Evolutionary conservation across 1,140 invertebrate species (phyloP).

Genomic region (Mizuhopecten yessoensis): DNA sequence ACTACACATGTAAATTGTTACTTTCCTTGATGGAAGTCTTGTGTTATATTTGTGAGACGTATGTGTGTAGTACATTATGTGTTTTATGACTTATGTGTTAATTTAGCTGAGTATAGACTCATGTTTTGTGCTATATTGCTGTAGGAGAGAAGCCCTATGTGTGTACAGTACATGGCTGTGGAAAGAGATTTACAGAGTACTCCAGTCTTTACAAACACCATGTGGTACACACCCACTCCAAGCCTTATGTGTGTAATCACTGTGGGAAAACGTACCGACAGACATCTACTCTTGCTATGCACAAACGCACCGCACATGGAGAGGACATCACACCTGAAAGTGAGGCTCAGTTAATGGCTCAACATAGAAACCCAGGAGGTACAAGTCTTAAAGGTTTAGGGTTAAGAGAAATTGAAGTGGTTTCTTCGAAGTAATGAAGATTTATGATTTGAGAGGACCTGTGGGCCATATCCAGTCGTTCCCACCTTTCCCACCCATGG

Average conservation of each 20-base stretch:
- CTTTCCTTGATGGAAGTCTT: no score
- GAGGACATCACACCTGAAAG: constrained; percentile 72
- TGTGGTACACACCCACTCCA: constrained; percentile 87
- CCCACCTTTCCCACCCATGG: no score
- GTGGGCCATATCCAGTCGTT: no score
- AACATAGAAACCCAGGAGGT: constrained; percentile 46
- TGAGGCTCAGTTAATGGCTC: constrained; percentile 67
- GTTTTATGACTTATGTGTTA: background rate
- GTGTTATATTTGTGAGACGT: no score
- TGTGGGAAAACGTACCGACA: constrained; percentile 87
- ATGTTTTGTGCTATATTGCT: no score
- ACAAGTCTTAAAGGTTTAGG: background rate
- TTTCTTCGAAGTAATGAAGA: no score
- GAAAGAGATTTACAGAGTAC: constrained; percentile 89
- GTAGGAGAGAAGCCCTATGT: constrained; percentile 84
- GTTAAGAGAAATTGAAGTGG: no score
- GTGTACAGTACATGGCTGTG: constrained; percentile 86
- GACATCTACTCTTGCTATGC: constrained; percentile 87
- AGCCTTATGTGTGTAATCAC: constrained; percentile 86
- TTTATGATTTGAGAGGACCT: no score
- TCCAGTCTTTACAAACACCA: constrained; percentile 90
- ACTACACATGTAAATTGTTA: no score
- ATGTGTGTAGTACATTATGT: background rate
- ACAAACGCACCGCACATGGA: constrained; percentile 85
- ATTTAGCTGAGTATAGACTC: no score